Base-by-base conservation (phyloP, 2,797 vertebrate genomes). In the Ctenopoma multispine region DNA sequence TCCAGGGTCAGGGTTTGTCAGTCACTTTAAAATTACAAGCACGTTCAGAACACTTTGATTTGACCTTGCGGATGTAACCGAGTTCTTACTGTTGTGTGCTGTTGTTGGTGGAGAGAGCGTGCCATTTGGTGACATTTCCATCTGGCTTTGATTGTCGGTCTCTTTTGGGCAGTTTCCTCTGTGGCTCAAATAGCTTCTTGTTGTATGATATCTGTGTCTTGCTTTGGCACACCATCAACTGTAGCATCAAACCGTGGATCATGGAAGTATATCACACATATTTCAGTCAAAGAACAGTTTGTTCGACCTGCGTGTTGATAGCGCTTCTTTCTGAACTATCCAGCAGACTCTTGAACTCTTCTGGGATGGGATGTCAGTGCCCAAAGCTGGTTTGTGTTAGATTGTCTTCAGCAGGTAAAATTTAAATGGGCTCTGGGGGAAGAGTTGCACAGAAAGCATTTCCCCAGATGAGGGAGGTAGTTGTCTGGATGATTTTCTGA, bases 401-500 rank as follows among this genome's bases (percentile, higher is more conserved):
- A 11, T 58, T 66, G n/a, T 34, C 72, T 54, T 57, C 24, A 75
- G 56, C 17, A 15, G 56, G 36, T 53, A 36, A 51, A 67, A 58
- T 20, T 4, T 51, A 31, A 55, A 63, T 17, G 49, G 11, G 49
- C 63, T 63, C 40, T 40, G 43, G 21, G 51, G 48, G 38, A 63
- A 68, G 48, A 43, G 68, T 51, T 94, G 91, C 88, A 92, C 82
- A 93, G 92, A 54, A 78, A 31, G 10, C 80, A 90, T 69, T 89
- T 91, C 69, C 88, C 90, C 90, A 96, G 90, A 0, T 31, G 86
- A 75, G 92, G 91, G 89, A 95, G 87, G 80, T 86, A 86, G 80
- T 93, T 93, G 69, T 86, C 89, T 71, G 94, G 93, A 55, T 93
- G 89, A 80, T 93, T 90, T 91, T 47, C 41, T 87, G 34, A 14